A percentile compares a stretch with the other conserved stretches of the same genome.
Evolutionary conservation across 2,888 invertebrate species (phyloP).

Genomic region (Euplagia quadripunctaria): DNA sequence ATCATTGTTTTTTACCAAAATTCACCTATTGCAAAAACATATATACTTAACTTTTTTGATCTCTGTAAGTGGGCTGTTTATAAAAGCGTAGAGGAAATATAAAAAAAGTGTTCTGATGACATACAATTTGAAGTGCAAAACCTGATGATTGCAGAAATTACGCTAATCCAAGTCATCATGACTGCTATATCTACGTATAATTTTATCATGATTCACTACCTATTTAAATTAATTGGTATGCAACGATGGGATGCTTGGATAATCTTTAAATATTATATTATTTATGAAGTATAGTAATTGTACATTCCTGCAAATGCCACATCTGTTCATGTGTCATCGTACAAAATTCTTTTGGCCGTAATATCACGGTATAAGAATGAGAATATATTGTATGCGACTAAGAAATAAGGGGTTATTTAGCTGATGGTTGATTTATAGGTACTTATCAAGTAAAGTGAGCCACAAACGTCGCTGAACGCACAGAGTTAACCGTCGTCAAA

Average conservation of each 20-base stretch:
- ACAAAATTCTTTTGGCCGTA: background rate
- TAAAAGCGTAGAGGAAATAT: background rate
- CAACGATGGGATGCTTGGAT: background rate
- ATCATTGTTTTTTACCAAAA: background rate
- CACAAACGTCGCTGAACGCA: too few species aligned
- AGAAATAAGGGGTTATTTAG: background rate
- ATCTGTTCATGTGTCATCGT: constrained; percentile 15
- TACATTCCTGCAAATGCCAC: constrained; percentile 7
- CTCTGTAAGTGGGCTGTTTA: background rate
- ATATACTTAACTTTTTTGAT: constrained; percentile 9
- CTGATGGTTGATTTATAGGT: background rate
- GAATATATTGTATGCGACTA: background rate
- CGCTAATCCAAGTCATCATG: constrained; percentile 37
- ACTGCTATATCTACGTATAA: constrained; percentile 31
- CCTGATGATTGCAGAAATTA: constrained; percentile 41
- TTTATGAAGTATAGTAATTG: background rate
- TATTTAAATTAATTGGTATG: constrained; percentile 11
- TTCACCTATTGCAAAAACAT: background rate
- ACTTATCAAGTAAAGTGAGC: too few species aligned
- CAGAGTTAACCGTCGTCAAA: too few species aligned
- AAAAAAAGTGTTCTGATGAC: constrained; percentile 17
- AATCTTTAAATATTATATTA: constrained; percentile 26
- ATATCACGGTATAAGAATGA: background rate
- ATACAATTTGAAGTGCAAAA: constrained; percentile 25
- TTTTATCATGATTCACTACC: constrained; percentile 44